Percentiles rank a stretch among this genome's conserved stretches.
phyloP scores from a whole-genome alignment of 2,888 invertebrate genomes.

The Zhengitettix transpicula region DNA sequence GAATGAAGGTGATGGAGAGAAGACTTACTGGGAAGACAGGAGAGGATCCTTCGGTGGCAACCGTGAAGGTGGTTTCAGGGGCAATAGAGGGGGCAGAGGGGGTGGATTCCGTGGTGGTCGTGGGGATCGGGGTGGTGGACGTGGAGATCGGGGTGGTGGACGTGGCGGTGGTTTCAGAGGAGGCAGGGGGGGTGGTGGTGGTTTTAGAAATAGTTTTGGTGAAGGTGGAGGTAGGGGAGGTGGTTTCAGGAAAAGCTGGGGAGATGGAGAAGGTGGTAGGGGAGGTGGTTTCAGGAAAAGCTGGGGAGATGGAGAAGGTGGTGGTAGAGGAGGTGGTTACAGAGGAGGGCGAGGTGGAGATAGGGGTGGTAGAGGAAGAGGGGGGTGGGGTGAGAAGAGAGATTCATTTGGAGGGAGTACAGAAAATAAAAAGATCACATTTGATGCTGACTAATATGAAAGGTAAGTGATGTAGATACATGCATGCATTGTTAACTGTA shows the following conservation, averaged over 20 bases:
- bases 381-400: slow-evolving; percentile 34
- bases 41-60: slow-evolving; percentile 12
- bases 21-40: slow-evolving; percentile 12
- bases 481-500: too few species aligned
- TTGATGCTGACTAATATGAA: slow-evolving; percentile 29
- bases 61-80: slow-evolving; percentile 14
- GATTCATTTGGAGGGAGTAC: slow-evolving; percentile 7
- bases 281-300: slow-evolving; percentile 11
- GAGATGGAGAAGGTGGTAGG: slow-evolving; percentile 12
- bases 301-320: slow-evolving; percentile 16
- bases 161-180: slow-evolving; percentile 19
- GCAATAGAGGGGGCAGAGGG: slow-evolving; percentile 20
- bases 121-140: slow-evolving; percentile 15
- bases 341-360: slow-evolving; percentile 16
- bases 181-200: slow-evolving; percentile 17
- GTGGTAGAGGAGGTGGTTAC: slow-evolving; percentile 18
- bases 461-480: too few species aligned
- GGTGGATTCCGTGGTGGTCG: slow-evolving; percentile 18
- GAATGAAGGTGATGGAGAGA: slow-evolving; percentile 19
- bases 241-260: slow-evolving; percentile 14
- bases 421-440: slow-evolving; percentile 58
- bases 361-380: slow-evolving; percentile 33
- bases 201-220: slow-evolving; percentile 15
- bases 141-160: slow-evolving; percentile 18
- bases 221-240: slow-evolving; percentile 15